A percentile compares a stretch with the other conserved stretches of the same genome.
Evolutionary conservation across 2,113 vertebrate species (phyloP).

Genomic region (Gobiocypris rarus): DNA sequence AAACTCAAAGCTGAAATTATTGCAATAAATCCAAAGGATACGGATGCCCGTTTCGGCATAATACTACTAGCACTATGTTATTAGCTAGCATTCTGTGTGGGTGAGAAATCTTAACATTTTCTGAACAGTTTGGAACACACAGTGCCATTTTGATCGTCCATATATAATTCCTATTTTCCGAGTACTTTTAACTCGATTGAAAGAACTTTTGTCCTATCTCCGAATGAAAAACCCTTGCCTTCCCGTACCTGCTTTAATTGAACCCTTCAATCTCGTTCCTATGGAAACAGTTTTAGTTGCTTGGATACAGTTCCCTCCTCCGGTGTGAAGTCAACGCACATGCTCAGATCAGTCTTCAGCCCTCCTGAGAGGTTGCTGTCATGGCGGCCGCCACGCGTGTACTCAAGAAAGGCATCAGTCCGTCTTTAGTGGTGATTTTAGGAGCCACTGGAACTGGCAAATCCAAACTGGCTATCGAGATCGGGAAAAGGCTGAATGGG

Average conservation of each 20-base stretch:
- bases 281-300: constrained; percentile 67
- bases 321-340: constrained; percentile 54
- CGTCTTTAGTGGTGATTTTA: constrained; percentile 87
- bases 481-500: constrained; percentile 82
- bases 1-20: not conserved
- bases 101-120: not conserved
- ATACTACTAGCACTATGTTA: not conserved
- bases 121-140: not conserved
- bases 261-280: constrained; percentile 49
- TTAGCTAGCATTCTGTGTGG: not conserved
- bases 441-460: constrained; percentile 93
- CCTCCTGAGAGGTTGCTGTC: constrained; percentile 37
- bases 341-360: constrained; percentile 56
- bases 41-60: not conserved
- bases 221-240: not conserved
- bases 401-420: constrained; percentile 57
- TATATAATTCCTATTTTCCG: not conserved
- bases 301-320: constrained; percentile 61
- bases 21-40: not conserved
- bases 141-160: not conserved
- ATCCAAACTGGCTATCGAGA: constrained; percentile 87
- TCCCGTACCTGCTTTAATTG: not conserved
- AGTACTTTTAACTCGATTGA: not conserved
- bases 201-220: constrained; percentile 10
- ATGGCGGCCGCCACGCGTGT: constrained; percentile 76